Base-by-base conservation (phyloP, 2,888 invertebrate genomes). In the Choreutis nemorana region DNA sequence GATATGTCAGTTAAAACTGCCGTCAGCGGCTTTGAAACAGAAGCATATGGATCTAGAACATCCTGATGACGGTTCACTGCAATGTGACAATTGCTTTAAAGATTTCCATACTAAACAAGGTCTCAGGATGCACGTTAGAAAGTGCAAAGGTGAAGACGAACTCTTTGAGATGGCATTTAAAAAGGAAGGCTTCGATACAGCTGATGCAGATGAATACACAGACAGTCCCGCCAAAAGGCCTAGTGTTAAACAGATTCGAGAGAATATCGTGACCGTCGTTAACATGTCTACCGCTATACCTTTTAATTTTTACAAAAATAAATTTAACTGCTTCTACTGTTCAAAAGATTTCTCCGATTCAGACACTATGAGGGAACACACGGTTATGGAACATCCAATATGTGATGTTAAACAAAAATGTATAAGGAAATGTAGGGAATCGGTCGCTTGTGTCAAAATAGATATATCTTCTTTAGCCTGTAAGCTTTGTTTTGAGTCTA, bases 231-330 rank as follows among this genome's bases (percentile, higher is more conserved):
- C 48, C 0, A 67, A 64, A 43, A 45, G 60, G 29, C 72, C 72
- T 0, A 72, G 70, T 36, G 75, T 78, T 0, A 75, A 77, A 36
- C 72, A 70, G 35, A 64, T 78, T 1, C 40, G 75, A 2, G 64
- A 73, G 31, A 78, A 78, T 29, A 70, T 78, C 8, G 64, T 72
- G 0, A 66, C 49, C 6, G 64, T 78, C 0, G 61, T 78, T 2
- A 77, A 72, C 21, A 77, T 77, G 75, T 78, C 78, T 0, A 78
- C 78, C 0, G 77, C 77, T 0, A 58, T 78, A 45, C 78, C 78
- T 3, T 78, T 78, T 34, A 77, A 71, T 36, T 77, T 77, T 34
- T 73, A 65, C 40, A 73, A 75, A 33, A 78, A 77, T 35, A 77
- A 71, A 34, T 78, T 75, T 25, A 77, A 77, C 18, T 78, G 78